phyloP scores from a whole-genome alignment of 2,797 vertebrate species.

The Brachyalestes nurse region DNA sequence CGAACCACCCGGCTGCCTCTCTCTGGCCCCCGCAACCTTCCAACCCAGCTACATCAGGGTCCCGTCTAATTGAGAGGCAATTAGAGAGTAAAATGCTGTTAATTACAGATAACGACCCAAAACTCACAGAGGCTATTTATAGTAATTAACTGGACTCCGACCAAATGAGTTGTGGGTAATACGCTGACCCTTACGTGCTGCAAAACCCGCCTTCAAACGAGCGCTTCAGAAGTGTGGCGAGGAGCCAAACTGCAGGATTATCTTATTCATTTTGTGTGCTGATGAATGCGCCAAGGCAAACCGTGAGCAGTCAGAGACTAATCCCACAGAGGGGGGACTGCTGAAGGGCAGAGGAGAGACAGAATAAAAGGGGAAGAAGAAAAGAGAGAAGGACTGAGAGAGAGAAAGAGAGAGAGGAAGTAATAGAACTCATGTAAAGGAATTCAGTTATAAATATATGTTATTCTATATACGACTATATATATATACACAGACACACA shows the following conservation, averaged over 20 bases:
- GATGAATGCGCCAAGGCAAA: conserved; percentile 43
- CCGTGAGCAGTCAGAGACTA: conserved; percentile 26
- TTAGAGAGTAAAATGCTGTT: conserved; percentile 54
- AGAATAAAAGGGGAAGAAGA: neutral
- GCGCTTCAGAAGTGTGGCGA: conserved; percentile 33
- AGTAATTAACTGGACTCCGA: conserved; percentile 34
- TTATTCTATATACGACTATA: too few relatives aligned
- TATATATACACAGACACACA: too few relatives aligned
- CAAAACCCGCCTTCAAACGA: neutral
- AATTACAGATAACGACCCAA: conserved; percentile 51
- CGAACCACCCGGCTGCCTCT: neutral
- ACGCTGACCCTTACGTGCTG: conserved; percentile 11
- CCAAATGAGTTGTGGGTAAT: conserved; percentile 42
- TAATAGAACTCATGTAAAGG: too few relatives aligned
- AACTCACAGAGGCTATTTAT: conserved; percentile 45
- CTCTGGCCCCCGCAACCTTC: conserved; percentile 26
- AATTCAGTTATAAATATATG: neutral
- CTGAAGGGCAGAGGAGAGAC: neutral
- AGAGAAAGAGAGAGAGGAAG: too few relatives aligned
- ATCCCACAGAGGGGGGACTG: conserved; percentile 15
- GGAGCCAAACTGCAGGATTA: conserved; percentile 43
- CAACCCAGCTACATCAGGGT: conserved; percentile 22
- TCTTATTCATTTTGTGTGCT: conserved; percentile 50
- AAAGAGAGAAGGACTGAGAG: neutral
- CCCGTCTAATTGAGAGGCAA: conserved; percentile 48